phyloP scores from a whole-genome alignment of 2,888 invertebrate genomes.

The Geotrupes spiniger region DNA sequence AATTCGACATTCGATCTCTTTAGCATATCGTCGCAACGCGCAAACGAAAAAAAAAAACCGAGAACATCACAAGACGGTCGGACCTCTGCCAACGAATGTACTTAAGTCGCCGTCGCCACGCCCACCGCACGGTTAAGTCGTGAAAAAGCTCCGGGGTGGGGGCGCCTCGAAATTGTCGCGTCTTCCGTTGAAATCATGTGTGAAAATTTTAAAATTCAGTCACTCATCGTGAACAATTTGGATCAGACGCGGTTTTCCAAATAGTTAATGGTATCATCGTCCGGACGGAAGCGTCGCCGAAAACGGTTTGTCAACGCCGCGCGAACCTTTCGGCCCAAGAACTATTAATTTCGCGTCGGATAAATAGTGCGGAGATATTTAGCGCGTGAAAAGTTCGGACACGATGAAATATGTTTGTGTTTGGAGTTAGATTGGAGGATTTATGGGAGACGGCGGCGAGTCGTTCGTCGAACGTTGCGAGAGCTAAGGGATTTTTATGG shows the following conservation, averaged over 20 bases:
- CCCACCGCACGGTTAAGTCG: slow-evolving; percentile 21
- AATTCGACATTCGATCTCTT: too few species aligned
- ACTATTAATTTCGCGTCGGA: slow-evolving; percentile 7
- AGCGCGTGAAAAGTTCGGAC: too few species aligned
- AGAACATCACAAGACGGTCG: background rate
- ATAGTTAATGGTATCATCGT: slow-evolving; percentile 21
- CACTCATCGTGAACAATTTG: slow-evolving; percentile 45
- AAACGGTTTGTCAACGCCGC: slow-evolving; percentile 37
- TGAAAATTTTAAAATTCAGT: slow-evolving; percentile 46
- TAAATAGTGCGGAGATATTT: background rate
- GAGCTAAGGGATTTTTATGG: too few species aligned
- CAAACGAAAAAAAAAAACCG: background rate
- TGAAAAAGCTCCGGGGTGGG: slow-evolving; percentile 19
- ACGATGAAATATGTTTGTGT: too few species aligned
- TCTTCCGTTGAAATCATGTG: slow-evolving; percentile 47
- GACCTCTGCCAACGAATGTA: slow-evolving; percentile 18
- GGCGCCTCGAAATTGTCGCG: slow-evolving; percentile 26
- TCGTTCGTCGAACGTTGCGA: too few species aligned
- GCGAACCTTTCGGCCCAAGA: background rate
- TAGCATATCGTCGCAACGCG: too few species aligned
- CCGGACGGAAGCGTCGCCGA: slow-evolving; percentile 26
- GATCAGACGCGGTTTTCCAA: slow-evolving; percentile 27
- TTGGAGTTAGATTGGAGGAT: too few species aligned
- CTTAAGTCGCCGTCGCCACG: slow-evolving; percentile 16
- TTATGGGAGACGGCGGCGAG: too few species aligned